Base-by-base conservation (phyloP, 1,140 invertebrate genomes). In the Achatina immaculata region DNA sequence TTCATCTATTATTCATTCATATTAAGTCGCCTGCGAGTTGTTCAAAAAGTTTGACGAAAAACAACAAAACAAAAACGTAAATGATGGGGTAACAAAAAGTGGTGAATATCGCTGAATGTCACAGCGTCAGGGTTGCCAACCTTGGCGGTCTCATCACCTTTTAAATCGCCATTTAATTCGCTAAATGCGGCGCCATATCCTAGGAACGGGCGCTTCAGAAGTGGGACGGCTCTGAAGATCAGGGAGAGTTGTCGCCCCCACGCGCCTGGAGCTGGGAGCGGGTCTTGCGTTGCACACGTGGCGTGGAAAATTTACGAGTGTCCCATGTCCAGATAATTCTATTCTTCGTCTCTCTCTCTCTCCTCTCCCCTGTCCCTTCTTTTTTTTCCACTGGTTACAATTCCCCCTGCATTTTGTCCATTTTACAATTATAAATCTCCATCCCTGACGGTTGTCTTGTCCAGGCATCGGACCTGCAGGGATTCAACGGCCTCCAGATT, bases 351-450 rank as follows among this genome's bases (percentile, higher is more conserved):
- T 6, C 9, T 55, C 51, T 6, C n/a, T n/a, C n/a, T 2, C n/a
- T 62, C 28, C 58, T 62, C 3, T 4, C 31, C 31, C 31, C 58
- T 62, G 58, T 28, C 21, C 16, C 21, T 62, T 62, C 28, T 62
- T 28, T 34, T 16, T 31, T 28, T 2, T 34, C 58, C n/a, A 2
- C 6, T 6, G 6, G 16, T 16, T 31, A 1, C 28, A n/a, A 28
- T 31, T 31, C 31, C 58, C 31, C 28, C 58, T 62, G n/a, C n/a
- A 62, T 62, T 28, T 31, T 62, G n/a, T 28, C 16, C 58, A 62
- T 62, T 62, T 62, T 62, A 28, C 16, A 62, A 62, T 62, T 62
- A 62, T 62, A 62, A 62, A 62, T 62, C 58, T 62, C 31, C 28
- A 62, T 62, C n/a, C 28, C 31, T 62, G 58, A 31, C 28, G n/a